A percentile compares a stretch with the other conserved stretches of the same genome.
Evolutionary conservation across 1,140 invertebrate species (phyloP).

Genomic region (Coenobita brevimanus): DNA sequence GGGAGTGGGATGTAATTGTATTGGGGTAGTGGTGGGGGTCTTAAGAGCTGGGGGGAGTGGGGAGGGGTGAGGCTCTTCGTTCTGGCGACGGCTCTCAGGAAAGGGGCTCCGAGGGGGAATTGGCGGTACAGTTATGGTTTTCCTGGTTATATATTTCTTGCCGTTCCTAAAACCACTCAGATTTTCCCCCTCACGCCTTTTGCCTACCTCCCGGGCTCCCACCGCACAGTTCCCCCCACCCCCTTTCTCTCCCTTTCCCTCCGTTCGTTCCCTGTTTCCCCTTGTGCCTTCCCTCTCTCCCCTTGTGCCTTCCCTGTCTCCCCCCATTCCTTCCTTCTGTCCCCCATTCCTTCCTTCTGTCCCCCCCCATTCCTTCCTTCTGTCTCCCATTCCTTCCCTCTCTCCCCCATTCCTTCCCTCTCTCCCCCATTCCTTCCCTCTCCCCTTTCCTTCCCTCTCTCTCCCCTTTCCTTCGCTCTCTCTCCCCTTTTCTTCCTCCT

Average conservation of each 20-base stretch:
- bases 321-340: not conserved
- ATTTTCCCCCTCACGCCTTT: not conserved
- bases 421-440: not conserved
- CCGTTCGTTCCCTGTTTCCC: not conserved
- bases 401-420: not conserved
- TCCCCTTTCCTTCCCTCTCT: not conserved
- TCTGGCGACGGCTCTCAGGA: too few relatives aligned
- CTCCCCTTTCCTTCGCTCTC: not conserved
- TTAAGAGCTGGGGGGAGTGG: too few relatives aligned
- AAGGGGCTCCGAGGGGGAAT: too few relatives aligned
- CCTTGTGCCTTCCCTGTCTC: not conserved
- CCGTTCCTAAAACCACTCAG: not conserved
- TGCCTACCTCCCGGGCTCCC: too few relatives aligned
- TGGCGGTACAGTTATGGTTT: too few relatives aligned
- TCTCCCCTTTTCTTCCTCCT: not conserved
- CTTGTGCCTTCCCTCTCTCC: not conserved
- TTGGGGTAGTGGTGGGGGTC: too few relatives aligned
- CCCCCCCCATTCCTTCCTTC: not conserved
- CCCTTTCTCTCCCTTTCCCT: not conserved
- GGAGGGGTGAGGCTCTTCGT: too few relatives aligned
- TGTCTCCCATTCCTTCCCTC: not conserved
- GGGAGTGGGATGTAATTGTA: too few relatives aligned
- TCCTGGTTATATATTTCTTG: not conserved
- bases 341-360: not conserved
- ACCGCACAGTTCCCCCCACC: not conserved